Base-by-base conservation (phyloP, 2,113 vertebrate genomes). In the Pterophyllum scalare region DNA sequence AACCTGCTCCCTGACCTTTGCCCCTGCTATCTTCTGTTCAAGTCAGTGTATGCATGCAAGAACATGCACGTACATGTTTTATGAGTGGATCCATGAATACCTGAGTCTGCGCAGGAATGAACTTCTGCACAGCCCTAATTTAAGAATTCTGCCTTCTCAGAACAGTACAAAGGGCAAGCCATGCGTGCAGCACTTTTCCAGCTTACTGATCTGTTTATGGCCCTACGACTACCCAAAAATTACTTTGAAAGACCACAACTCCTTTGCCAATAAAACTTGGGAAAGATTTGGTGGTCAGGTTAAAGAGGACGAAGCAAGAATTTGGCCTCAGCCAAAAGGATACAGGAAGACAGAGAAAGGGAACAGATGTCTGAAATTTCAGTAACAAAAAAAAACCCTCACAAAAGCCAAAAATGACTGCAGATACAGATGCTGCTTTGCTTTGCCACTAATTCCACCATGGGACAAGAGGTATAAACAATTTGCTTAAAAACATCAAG, bases 341-440 rank as follows among this genome's bases (percentile, higher is more conserved):
- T 82, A 86, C 65, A 81, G 22, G 59, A 80, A 88, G 86, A 87
- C 58, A 74, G 88, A 78, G 82, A 90, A 81, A 77, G 46, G 88
- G 84, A 93, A 88, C 86, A 93, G 89, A 92, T 91, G 92, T 88
- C 83, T 89, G 87, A 91, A 26, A 86, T 91, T 89, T 89, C 76
- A 85, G 77, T 84, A 74, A 64, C 3, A 82, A 78, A 80, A 67
- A 77, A 65, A 58, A 70, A 31, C 54, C 24, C 4, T 49, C 9
- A 3, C 14, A 2, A 33, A 54, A 62, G 67, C 80, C 81, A 80
- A 83, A 83, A 78, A 74, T 14, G 17, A 65, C 38, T 88, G 43
- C 62, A 89, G 59, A 85, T 83, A 84, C 80, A 86, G 74, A 89
- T 84, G 86, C 22, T 81, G 79, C 52, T 82, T 56, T 75, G 57